Base-by-base conservation (phyloP, 30 jellyfish, hydroid and myxozoan species). In the Pelagia noctiluca region DNA sequence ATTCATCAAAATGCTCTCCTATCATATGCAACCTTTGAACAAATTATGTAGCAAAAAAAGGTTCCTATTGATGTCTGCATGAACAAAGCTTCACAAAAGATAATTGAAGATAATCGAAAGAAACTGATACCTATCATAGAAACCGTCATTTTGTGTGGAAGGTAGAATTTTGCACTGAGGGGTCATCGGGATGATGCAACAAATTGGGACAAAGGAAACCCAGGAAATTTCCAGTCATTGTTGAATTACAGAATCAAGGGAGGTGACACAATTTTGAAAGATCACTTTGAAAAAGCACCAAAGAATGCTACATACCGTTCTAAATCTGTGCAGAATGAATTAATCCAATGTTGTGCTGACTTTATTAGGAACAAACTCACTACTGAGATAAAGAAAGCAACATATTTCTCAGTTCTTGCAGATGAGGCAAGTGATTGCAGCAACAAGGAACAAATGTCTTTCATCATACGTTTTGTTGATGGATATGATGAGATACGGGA, bases 171-270 rank as follows among this genome's bases (percentile, higher is more conserved):
- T 35, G 57, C 97, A 3, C 48, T 88, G 50, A 31, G 94, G 71
- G 95, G 97, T 3, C 97, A 88, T 36, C 35, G 90, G 0, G 95
- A 80, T 74, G 95, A 88, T 30, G 21, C 79, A 7, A 21, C 62
- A 42, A 48, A 62, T 37, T 47, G 2, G 3, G 83, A 72, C 23
- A 35, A 19, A 2, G 75, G 49, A 28, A 86, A 76, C 81, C 67
- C 85, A 0, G 90, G 96, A 18, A 86, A 75, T 75, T 60, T 86
- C 42, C 90, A 74, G 34, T 90, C 54, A 25, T 32, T 86, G 23
- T 77, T 86, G 18, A 35, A 34, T 4, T 75, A 13, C 54, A 52
- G 60, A n/a, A 1, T n/a, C 18, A 13, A 28, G 30, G 47, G 79
- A 5, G 24, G 64, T 16, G 65, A 57, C 49, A 16, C 77, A 5